Evolutionary conservation across 2,888 invertebrate genomes (phyloP), one percentile per base, ranked within the genome.

Genomic region (Xanthorhoe designata): DNA sequence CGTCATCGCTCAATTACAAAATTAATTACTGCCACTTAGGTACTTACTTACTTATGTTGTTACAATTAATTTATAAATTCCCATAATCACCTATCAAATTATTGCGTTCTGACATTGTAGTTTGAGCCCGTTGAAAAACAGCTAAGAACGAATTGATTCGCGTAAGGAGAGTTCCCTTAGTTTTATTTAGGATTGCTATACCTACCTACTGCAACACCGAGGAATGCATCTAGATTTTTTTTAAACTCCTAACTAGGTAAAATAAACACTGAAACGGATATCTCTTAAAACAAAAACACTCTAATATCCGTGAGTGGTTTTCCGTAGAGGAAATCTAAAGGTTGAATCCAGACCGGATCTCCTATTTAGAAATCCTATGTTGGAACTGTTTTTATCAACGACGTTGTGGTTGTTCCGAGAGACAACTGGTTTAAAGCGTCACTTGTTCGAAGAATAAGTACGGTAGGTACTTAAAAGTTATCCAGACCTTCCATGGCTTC

Each of bases 11-110:
- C 29, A 38, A 55, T 45, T 51, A 66, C 17, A 32, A 6, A 32
- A 15, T 10, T 35, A 64, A 64, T 73, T 69, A 71, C 68, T 59
- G 68, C 68, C 66, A 68, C 61, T 51, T n/a, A 56, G 69, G 18
- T 45, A n/a, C n/a, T n/a, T n/a, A n/a, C n/a, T n/a, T n/a, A n/a
- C n/a, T n/a, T n/a, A 68, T 69, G 71, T 63, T 64, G 63, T 58
- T 64, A 67, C 55, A 69, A 73, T 73, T 65, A 64, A 66, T 69
- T 60, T 58, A 68, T 69, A 67, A 64, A 68, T 72, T 66, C 66
- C 55, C 47, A 10, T 55, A 53, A 58, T 52, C 50, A 32, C 59
- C 10, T 61, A 42, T 51, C n/a, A 55, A 32, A 38, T 54, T 49
- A 59, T 54, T 49, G 58, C 57, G 58, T 53, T 58, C 49, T 54